phyloP scores from a whole-genome alignment of 2,113 vertebrate genomes.

The Dasyornis broadbenti region DNA sequence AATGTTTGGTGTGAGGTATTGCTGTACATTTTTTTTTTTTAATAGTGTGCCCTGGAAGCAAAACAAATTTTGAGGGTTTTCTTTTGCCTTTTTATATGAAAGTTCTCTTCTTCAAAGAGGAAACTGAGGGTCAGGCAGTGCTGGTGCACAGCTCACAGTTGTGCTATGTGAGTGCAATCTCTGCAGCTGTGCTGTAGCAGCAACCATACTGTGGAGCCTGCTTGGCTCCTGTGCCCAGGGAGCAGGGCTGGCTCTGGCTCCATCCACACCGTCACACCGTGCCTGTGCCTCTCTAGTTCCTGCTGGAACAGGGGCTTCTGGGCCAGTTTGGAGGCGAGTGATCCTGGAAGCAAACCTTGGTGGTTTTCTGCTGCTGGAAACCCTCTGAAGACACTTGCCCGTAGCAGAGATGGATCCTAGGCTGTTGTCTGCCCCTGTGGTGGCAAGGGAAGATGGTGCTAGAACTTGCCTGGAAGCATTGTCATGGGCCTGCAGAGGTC shows the following conservation, averaged over 20 bases:
- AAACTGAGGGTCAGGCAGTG: neutral
- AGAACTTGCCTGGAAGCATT: neutral
- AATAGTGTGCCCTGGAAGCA: neutral
- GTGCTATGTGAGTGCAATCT: fast-evolving
- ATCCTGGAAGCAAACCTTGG: neutral
- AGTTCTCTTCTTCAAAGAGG: neutral
- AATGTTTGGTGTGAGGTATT: neutral
- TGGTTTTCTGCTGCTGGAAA: neutral
- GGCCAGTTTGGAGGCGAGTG: neutral
- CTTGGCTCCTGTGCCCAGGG: neutral
- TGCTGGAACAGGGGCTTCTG: neutral
- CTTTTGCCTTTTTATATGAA: neutral
- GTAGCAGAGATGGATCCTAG: fast-evolving
- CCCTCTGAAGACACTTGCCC: neutral
- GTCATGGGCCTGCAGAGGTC: neutral
- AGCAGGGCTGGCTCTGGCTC: neutral
- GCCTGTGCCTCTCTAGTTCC: neutral
- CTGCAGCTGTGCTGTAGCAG: neutral
- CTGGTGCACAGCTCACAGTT: neutral
- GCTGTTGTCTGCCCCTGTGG: neutral
- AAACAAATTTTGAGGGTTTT: neutral
- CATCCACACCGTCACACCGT: fast-evolving
- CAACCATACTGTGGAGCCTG: fast-evolving
- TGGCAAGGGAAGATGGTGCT: neutral
- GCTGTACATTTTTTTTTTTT: neutral